A percentile compares a stretch with the other conserved stretches of the same genome.
These are phyloP conservation scores for Isoperla grammatica DNA, from an alignment of 2,888 invertebrate species.

Conservation along the genomic window DNA sequence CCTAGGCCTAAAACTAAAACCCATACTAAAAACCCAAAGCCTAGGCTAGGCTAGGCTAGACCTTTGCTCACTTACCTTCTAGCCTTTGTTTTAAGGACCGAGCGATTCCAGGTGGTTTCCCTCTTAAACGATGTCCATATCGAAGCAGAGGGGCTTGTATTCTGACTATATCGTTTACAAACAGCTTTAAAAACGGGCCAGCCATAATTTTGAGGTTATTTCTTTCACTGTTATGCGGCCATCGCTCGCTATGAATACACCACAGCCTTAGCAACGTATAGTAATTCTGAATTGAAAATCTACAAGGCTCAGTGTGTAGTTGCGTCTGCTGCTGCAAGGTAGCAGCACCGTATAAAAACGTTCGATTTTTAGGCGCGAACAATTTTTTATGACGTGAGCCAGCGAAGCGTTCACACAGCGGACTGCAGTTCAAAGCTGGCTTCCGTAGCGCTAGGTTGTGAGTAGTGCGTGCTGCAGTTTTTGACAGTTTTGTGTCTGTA, in stretches of 20 bases:
- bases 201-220: background rate
- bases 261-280: too few species aligned
- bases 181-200: conserved; percentile 15
- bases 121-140: conserved; percentile 58
- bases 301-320: too few species aligned
- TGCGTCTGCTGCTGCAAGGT: too few species aligned
- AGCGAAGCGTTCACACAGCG: too few species aligned
- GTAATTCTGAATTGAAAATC: too few species aligned
- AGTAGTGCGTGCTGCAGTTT: background rate
- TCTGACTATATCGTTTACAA: conserved; percentile 3
- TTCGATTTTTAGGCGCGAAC: too few species aligned
- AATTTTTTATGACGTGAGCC: too few species aligned
- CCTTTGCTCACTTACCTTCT: conserved; percentile 54
- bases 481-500: background rate
- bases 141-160: conserved; percentile 33
- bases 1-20: too few species aligned
- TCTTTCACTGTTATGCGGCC: background rate
- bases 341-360: too few species aligned
- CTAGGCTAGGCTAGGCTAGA: too few species aligned
- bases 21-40: too few species aligned
- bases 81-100: conserved; percentile 62
- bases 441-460: background rate
- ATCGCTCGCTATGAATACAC: too few species aligned
- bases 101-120: conserved; percentile 65
- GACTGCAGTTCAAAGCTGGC: conserved; percentile 5